These are phyloP conservation scores for Ceramica pisi DNA, from an alignment of 2,888 invertebrate genomes.

Conservation along the genomic window DNA sequence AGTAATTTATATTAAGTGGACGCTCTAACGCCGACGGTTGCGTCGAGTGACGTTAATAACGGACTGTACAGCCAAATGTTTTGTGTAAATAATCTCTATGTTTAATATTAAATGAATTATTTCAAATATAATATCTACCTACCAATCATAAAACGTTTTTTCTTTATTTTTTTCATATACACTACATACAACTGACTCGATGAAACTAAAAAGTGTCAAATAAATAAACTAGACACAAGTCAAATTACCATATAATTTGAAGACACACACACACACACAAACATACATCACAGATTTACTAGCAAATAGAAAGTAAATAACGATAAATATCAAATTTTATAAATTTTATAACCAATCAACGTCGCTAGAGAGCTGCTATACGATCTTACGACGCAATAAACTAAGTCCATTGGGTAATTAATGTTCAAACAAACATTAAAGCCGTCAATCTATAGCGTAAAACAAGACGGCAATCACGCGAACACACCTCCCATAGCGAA, in stretches of 20 bases:
- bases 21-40: constrained; percentile 76
- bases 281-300: constrained; percentile 51
- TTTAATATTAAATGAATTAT: constrained; percentile 88
- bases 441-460: constrained; percentile 85
- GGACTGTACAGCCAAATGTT: constrained; percentile 88
- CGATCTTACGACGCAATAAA: constrained; percentile 80
- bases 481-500: constrained; percentile 80
- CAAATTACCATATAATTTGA: constrained; percentile 17
- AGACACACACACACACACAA: background rate
- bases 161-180: constrained; percentile 47
- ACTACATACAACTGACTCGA: background rate
- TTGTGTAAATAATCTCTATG: constrained; percentile 89
- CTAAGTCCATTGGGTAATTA: constrained; percentile 85
- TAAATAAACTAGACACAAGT: constrained; percentile 3
- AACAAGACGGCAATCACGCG: constrained; percentile 82
- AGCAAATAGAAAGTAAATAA: constrained; percentile 61
- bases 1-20: constrained; percentile 85
- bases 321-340: constrained; percentile 70
- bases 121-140: constrained; percentile 89
- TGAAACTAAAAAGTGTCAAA: background rate
- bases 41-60: constrained; percentile 74
- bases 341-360: constrained; percentile 80
- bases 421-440: constrained; percentile 85
- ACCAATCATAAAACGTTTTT: constrained; percentile 78
- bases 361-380: constrained; percentile 75